phyloP scores from a whole-genome alignment of 2,113 vertebrate species.

The Plectropomus leopardus region DNA sequence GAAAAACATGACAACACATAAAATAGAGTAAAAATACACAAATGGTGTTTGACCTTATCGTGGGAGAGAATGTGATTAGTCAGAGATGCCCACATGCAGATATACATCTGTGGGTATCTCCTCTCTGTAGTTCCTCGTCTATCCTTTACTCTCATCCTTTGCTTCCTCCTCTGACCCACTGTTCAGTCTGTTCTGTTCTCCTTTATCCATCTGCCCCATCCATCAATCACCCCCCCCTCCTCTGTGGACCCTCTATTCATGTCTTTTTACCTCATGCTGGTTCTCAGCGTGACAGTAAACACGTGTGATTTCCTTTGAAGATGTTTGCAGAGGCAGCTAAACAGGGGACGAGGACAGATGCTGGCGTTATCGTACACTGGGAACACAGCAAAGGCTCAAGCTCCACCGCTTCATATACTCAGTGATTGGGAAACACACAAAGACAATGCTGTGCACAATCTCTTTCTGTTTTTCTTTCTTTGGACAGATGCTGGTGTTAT shows the following conservation, averaged over 20 bases:
- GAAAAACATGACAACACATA: background rate
- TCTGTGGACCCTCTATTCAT: slow-evolving; percentile 17
- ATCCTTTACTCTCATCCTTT: background rate
- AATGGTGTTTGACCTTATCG: background rate
- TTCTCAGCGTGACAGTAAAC: slow-evolving; percentile 22
- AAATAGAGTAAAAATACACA: background rate
- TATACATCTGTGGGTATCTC: background rate
- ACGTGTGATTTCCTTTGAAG: slow-evolving; percentile 28
- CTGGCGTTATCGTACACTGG: slow-evolving; percentile 6
- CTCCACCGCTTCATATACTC: background rate
- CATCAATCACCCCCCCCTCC: slow-evolving; percentile 2
- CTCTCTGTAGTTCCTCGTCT: background rate
- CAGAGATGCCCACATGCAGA: background rate
- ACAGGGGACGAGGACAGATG: slow-evolving; percentile 11
- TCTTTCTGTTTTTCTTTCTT: too few relatives aligned
- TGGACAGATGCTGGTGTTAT: too few relatives aligned
- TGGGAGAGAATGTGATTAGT: background rate
- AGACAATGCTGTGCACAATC: background rate
- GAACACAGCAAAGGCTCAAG: slow-evolving; percentile 1
- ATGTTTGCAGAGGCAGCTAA: slow-evolving; percentile 30
- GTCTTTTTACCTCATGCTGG: slow-evolving; percentile 19
- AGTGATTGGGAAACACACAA: background rate
- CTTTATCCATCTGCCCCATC: slow-evolving; percentile 13
- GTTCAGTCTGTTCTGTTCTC: background rate
- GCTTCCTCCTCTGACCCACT: background rate